These are phyloP conservation scores for Harmothoe impar DNA, from an alignment of 2,888 invertebrate genomes.

Conservation along the genomic window DNA sequence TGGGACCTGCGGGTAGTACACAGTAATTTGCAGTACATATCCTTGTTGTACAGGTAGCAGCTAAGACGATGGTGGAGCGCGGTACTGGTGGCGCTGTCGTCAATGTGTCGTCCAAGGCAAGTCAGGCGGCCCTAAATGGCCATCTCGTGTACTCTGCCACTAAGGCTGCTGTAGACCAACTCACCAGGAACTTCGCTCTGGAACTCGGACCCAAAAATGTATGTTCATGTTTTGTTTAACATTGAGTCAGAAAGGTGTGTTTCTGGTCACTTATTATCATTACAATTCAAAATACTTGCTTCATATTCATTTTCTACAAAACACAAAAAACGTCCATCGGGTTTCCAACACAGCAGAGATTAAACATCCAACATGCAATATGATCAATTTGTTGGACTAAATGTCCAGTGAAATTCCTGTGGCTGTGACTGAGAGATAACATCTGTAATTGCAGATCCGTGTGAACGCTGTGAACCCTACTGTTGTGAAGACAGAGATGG, in stretches of 20 bases:
- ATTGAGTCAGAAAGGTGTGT: background rate
- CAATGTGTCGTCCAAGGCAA: constrained; percentile 92
- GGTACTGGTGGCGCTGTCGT: constrained; percentile 92
- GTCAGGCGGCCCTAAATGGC: constrained; percentile 88
- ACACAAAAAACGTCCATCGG: too few relatives aligned
- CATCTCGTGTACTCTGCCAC: constrained; percentile 92
- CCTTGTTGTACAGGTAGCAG: constrained; percentile 89
- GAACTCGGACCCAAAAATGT: constrained; percentile 90
- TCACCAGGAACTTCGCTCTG: constrained; percentile 92
- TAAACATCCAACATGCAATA: too few relatives aligned
- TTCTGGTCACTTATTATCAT: too few relatives aligned
- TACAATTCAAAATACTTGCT: too few relatives aligned
- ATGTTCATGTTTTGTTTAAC: constrained; percentile 61
- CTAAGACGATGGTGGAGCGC: constrained; percentile 88
- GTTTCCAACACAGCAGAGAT: too few relatives aligned
- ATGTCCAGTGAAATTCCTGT: too few relatives aligned
- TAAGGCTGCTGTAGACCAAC: constrained; percentile 94
- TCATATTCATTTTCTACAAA: too few relatives aligned
- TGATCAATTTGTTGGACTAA: too few relatives aligned
- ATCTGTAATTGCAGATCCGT: constrained; percentile 89
- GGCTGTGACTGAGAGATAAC: too few relatives aligned
- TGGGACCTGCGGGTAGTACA: too few relatives aligned
- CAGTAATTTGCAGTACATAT: too few relatives aligned
- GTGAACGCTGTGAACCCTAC: constrained; percentile 97
- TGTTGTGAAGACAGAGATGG: constrained; percentile 96